phyloP scores from a whole-genome alignment of 2,888 invertebrate genomes.

The Drosophila algonquin region DNA sequence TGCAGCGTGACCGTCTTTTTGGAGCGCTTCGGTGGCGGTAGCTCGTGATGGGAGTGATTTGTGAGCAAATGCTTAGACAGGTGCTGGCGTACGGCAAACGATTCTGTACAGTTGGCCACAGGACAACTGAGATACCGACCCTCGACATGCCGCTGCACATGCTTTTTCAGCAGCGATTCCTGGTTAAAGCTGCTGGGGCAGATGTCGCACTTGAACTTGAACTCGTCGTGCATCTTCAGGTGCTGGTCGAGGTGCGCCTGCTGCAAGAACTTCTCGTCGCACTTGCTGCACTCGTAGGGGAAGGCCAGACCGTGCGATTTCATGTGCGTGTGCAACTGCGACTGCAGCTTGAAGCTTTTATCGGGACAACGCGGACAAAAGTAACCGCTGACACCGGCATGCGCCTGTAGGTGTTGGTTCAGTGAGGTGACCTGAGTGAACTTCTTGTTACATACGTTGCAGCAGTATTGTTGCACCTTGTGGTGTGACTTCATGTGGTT shows the following conservation, averaged over 20 bases:
- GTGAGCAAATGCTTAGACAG: constrained; percentile 84
- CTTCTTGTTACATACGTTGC: constrained; percentile 84
- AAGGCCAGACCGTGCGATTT: constrained; percentile 84
- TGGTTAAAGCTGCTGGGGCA: constrained; percentile 84
- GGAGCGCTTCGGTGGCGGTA: constrained; percentile 84
- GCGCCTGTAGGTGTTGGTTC: constrained; percentile 84
- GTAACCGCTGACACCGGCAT: constrained; percentile 84
- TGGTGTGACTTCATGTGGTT: constrained; percentile 85
- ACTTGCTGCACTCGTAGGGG: constrained; percentile 83
- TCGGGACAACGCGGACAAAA: constrained; percentile 84
- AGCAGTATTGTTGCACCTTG: constrained; percentile 84
- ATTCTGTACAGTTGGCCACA: constrained; percentile 83
- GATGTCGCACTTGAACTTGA: constrained; percentile 84
- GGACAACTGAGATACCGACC: constrained; percentile 84
- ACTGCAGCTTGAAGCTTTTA: constrained; percentile 84
- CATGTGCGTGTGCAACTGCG: constrained; percentile 84
- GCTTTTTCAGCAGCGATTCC: constrained; percentile 83
- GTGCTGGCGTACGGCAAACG: constrained; percentile 84
- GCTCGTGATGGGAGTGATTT: constrained; percentile 83
- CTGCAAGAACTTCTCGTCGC: constrained; percentile 84
- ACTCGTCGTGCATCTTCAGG: constrained; percentile 84
- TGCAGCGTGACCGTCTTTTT: constrained; percentile 81
- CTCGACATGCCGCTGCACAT: constrained; percentile 84
- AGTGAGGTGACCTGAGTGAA: constrained; percentile 84
- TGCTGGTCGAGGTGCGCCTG: constrained; percentile 84